Percentiles rank a stretch among this genome's conserved stretches.
phyloP scores from a whole-genome alignment of 2,888 invertebrate species.

The Hemistola chrysoprasaria region DNA sequence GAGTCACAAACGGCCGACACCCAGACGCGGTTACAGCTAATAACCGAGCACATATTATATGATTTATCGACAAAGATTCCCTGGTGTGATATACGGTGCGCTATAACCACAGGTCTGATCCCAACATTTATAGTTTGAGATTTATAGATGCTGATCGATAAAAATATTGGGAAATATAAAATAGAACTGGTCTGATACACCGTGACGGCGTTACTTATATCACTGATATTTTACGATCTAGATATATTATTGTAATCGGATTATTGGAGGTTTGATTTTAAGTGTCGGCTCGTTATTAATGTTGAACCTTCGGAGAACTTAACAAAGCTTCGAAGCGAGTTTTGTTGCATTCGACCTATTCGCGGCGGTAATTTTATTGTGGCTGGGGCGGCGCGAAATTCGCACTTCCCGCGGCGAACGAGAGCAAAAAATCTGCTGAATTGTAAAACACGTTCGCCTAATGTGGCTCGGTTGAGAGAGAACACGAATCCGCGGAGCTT shows the following conservation, averaged over 20 bases:
- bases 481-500: slow-evolving; percentile 46
- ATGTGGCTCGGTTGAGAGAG: slow-evolving; percentile 35
- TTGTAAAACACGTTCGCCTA: slow-evolving; percentile 52
- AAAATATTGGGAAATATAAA: slow-evolving; percentile 56
- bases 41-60: slow-evolving; percentile 50
- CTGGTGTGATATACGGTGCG: slow-evolving; percentile 57
- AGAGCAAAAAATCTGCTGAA: slow-evolving; percentile 48
- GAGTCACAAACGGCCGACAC: slow-evolving; percentile 19
- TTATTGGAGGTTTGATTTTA: slow-evolving; percentile 49
- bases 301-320: slow-evolving; percentile 35
- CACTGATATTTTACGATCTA: slow-evolving; percentile 51
- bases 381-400: slow-evolving; percentile 50
- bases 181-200: slow-evolving; percentile 51
- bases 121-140: slow-evolving; percentile 50
- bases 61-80: slow-evolving; percentile 59
- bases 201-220: slow-evolving; percentile 40
- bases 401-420: slow-evolving; percentile 53
- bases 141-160: slow-evolving; percentile 65
- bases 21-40: slow-evolving; percentile 47
- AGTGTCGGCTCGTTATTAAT: slow-evolving; percentile 38
- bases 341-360: slow-evolving; percentile 31
- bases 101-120: slow-evolving; percentile 41
- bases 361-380: slow-evolving; percentile 44
- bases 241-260: slow-evolving; percentile 55
- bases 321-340: slow-evolving; percentile 29